Evolutionary conservation across 2,113 vertebrate species (phyloP), one percentile per base, ranked within the genome.

Genomic region (Lanius ludovicianus): DNA sequence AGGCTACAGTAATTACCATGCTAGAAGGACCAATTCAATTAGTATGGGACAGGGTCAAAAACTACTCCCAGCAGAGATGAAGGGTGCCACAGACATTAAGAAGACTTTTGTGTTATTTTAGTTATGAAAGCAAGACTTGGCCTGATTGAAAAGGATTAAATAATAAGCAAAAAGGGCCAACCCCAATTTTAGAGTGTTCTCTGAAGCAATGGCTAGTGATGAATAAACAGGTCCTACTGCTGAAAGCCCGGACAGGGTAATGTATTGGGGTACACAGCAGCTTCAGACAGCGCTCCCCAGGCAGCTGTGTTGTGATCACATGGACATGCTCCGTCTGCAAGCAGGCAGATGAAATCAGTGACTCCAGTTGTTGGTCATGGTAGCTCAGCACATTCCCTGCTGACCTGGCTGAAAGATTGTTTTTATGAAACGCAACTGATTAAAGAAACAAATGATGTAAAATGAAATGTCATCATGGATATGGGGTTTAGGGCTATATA

Each of bases 381-480:
- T 95, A 95, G 96, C 88, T 97, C 95, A 97, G 93, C 96, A 91
- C 89, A 94, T 96, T 97, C 95, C 93, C 95, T 89, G 90, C 92
- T 96, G 96, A 95, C 93, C 92, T 94, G 86, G 73, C 92, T 96
- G 92, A 95, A 96, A 87, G 83, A 62, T 60, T 49, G 92, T 74
- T 94, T 96, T 95, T 89, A 89, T 95, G 90, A 87, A 95, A 69
- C 78, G 65, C 73, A 96, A 90, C 90, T 91, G 95, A 96, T 95
- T 97, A 96, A 95, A 94, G 96, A 97, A 97, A 97, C 92, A 96
- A 96, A 96, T 97, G 95, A 96, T 94, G 93, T 97, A 96, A 96
- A 97, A 96, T 93, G 92, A 96, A 96, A 94, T 94, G 93, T 97
- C 96, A 96, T 96, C 92, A 57, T 94, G 92, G 80, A 92, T 96